Conservation (phyloP, 1,140 invertebrate species). For the Paraescarpia echinospica region DNA sequence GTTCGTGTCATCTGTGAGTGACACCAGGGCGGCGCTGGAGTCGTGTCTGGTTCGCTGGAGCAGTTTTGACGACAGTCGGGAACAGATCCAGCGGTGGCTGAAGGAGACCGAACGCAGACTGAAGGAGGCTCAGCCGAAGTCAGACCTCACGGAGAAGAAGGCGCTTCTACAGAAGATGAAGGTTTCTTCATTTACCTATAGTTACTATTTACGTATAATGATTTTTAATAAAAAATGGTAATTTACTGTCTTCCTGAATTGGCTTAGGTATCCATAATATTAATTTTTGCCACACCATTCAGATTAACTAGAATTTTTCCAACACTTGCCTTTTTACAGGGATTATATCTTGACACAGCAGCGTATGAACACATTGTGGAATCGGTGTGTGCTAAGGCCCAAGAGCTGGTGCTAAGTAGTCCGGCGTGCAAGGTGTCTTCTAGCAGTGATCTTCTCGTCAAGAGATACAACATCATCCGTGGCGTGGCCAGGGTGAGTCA, state of each 20-base stretch:
- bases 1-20: slow-evolving; percentile 83
- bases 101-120: slow-evolving; percentile 83
- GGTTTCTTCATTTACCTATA: slow-evolving; percentile 54
- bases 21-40: slow-evolving; percentile 89
- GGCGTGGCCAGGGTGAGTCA: slow-evolving; percentile 62
- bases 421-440: slow-evolving; percentile 78
- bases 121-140: slow-evolving; percentile 55
- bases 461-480: slow-evolving; percentile 75
- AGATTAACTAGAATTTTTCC: neutral
- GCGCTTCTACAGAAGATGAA: slow-evolving; percentile 88
- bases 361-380: slow-evolving; percentile 93
- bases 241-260: too few relatives aligned
- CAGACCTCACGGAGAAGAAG: slow-evolving; percentile 87
- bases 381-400: slow-evolving; percentile 73
- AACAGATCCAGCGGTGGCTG: slow-evolving; percentile 92
- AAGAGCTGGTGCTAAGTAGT: slow-evolving; percentile 84
- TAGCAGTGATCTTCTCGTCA: slow-evolving; percentile 81
- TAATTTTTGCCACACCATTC: too few relatives aligned
- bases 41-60: slow-evolving; percentile 86
- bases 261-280: too few relatives aligned
- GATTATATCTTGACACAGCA: slow-evolving; percentile 82
- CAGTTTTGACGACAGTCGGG: slow-evolving; percentile 80
- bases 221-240: neutral
- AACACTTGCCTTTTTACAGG: slow-evolving; percentile 49
- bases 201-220: too few relatives aligned